Conservation (phyloP, 23 tunicate species). For the Halocynthia roretzi region DNA sequence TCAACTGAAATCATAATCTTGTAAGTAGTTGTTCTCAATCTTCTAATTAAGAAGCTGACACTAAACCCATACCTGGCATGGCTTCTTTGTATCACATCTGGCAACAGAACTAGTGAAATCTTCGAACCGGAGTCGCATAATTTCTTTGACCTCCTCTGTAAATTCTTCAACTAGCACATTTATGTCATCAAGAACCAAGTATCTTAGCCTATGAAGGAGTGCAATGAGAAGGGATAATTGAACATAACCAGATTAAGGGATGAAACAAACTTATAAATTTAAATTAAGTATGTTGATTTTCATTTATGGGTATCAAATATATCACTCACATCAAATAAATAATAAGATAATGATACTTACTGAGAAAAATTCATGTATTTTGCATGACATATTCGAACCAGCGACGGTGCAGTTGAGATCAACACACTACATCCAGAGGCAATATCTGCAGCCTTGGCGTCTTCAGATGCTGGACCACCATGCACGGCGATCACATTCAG, state of each 20-base stretch:
- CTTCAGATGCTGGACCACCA: slow-evolving; percentile 62
- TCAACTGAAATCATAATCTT: slow-evolving; percentile 4
- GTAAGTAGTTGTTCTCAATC: too few relatives aligned
- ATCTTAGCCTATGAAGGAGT: slow-evolving; percentile 26
- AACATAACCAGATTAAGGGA: background rate
- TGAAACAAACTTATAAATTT: background rate
- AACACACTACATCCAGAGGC: slow-evolving; percentile 65
- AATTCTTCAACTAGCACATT: slow-evolving; percentile 76
- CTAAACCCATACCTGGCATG: background rate
- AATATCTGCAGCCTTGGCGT: slow-evolving; percentile 28
- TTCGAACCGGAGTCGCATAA: slow-evolving; percentile 36
- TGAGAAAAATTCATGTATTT: slow-evolving; percentile 36
- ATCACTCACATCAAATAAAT: background rate
- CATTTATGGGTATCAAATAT: background rate
- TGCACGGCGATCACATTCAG: slow-evolving; percentile 46
- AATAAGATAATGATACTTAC: slow-evolving; percentile 2
- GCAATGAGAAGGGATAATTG: background rate
- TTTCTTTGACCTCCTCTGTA: slow-evolving; percentile 27
- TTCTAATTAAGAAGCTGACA: background rate
- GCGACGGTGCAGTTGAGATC: slow-evolving; percentile 47
- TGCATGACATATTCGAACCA: slow-evolving; percentile 46
- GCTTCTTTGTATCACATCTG: background rate
- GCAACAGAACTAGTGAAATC: slow-evolving; percentile 32
- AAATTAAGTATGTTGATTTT: background rate
- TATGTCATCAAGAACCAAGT: slow-evolving; percentile 56